Evolutionary conservation across 2,888 invertebrate species (phyloP), one percentile per base, ranked within the genome.

Genomic region (Tenthredo mesomela): DNA sequence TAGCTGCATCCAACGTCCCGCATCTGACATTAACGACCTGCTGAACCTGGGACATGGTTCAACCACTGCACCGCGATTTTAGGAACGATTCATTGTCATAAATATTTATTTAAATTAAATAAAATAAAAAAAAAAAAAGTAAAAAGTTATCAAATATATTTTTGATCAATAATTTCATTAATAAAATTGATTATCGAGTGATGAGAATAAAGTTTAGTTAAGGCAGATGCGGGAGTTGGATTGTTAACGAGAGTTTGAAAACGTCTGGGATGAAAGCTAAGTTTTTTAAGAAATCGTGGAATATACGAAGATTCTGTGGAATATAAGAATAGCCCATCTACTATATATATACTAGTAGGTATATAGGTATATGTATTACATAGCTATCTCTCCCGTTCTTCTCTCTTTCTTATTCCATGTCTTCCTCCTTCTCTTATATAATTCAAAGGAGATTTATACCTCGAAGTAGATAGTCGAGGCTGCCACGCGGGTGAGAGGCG

Each of bases 371-470:
- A 54, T 54, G 54, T 54, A 6, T n/a, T 54, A 54, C n/a, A 54
- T 54, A 54, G 54, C n/a, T 54, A 54, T 54, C 54, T 89, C 88
- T 88, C 25, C 25, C 25, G 61, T 90, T 89, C 89, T 88, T 86
- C 87, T 84, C 86, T 86, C 84, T 85, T 85, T 77, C 78, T 40
- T 37, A 15, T 78, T 43, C 65, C 54, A 85, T 86, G 82, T 75
- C 78, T 78, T 86, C 86, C 86, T 85, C 86, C 83, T 84, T 85
- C 85, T 61, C 67, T 9, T 78, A 78, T 65, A 84, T 84, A 82
- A 84, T 84, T 84, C 84, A 84, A 80, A 65, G 37, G 65, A 70
- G 84, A 84, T 84, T 84, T 84, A 84, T 84, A 65, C 80, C 70
- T 50, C 29, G 61, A 33, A 58, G 73, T 75, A 37, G 50, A 29